These are phyloP conservation scores for Marcusenius ussheri DNA, from an alignment of 2,113 vertebrate genomes.

Conservation along the genomic window DNA sequence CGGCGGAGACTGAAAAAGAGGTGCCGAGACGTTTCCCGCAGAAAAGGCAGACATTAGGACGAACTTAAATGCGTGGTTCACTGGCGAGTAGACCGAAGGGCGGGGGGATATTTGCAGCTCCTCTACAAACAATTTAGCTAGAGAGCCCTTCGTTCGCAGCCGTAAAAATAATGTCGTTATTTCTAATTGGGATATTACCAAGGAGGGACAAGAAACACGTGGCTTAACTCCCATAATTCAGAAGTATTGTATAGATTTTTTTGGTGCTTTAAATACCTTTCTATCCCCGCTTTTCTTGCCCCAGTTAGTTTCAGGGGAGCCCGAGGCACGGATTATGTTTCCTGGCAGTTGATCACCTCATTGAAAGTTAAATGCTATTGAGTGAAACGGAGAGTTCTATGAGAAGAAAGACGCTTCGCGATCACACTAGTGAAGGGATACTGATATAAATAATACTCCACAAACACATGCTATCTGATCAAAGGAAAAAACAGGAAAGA, in stretches of 20 bases:
- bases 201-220: slow-evolving; percentile 32
- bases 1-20: background rate
- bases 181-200: slow-evolving; percentile 51
- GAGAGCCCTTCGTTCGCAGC: slow-evolving; percentile 29
- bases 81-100: background rate
- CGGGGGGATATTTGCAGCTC: slow-evolving; percentile 21
- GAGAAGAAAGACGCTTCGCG: background rate
- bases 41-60: background rate
- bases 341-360: slow-evolving; percentile 69
- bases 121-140: slow-evolving; percentile 41
- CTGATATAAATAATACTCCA: background rate
- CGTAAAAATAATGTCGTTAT: slow-evolving; percentile 32
- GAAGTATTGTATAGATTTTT: slow-evolving; percentile 55
- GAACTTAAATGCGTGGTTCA: slow-evolving; percentile 1
- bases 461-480: background rate
- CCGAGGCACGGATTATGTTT: slow-evolving; percentile 65
- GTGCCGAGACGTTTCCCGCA: background rate
- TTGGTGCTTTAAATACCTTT: slow-evolving; percentile 55
- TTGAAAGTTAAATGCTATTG: slow-evolving; percentile 66
- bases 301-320: slow-evolving; percentile 52
- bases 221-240: slow-evolving; percentile 42
- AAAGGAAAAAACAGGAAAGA: background rate
- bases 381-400: slow-evolving; percentile 39
- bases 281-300: slow-evolving; percentile 31
- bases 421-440: slow-evolving; percentile 30